phyloP scores from a whole-genome alignment of 53 echinoderm and acorn worm species.

The Patiria pectinifera region DNA sequence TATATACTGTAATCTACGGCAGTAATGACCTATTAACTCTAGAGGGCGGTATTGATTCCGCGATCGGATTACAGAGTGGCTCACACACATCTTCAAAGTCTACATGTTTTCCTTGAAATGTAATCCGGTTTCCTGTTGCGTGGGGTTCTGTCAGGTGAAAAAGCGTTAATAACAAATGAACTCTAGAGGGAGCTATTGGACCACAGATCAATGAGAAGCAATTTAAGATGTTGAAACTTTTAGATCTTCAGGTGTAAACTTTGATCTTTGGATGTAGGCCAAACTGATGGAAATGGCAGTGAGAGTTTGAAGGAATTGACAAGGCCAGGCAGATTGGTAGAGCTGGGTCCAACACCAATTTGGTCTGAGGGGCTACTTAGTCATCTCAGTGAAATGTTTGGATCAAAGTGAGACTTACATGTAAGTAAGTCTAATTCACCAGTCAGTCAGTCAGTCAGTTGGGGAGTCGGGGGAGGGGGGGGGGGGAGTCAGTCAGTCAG shows the following conservation, averaged over 20 bases:
- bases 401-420: no score
- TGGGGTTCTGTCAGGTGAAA: background rate
- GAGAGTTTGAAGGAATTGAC: background rate
- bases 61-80: background rate
- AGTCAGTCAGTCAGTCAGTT: no score
- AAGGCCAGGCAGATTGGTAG: background rate
- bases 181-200: slow-evolving; percentile 49
- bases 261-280: background rate
- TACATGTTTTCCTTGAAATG: background rate
- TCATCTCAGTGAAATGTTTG: no score
- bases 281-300: background rate
- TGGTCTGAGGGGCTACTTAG: no score
- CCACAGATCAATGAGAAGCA: background rate
- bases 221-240: slow-evolving; percentile 1
- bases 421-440: no score
- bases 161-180: slow-evolving; percentile 13
- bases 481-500: no score
- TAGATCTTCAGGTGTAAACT: background rate
- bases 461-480: no score
- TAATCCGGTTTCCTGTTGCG: background rate
- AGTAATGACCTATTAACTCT: slow-evolving; percentile 49
- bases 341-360: no score
- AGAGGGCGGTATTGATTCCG: slow-evolving; percentile 41
- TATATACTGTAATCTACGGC: background rate
- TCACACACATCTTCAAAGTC: background rate